These are phyloP conservation scores for Pyrgus malvae DNA, from an alignment of 2,888 invertebrate species.

Conservation along the genomic window DNA sequence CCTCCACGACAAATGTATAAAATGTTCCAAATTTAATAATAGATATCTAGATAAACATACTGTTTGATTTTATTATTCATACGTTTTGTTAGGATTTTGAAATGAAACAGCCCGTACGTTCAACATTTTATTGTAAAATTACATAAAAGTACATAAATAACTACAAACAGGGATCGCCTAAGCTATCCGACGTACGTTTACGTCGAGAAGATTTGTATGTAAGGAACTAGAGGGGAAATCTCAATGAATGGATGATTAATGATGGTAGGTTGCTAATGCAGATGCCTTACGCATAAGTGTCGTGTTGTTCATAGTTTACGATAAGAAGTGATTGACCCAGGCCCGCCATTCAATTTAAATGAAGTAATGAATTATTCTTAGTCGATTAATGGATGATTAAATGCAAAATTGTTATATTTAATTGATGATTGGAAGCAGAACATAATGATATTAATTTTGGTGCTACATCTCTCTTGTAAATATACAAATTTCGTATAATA, in stretches of 20 bases:
- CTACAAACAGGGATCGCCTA: conserved; percentile 45
- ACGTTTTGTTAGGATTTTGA: conserved; percentile 19
- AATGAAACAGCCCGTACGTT: conserved; percentile 31
- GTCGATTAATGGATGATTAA: too few relatives aligned
- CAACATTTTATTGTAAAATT: conserved; percentile 71
- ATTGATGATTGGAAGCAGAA: neutral
- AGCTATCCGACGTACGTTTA: neutral
- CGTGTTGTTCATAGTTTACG: neutral
- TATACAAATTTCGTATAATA: neutral
- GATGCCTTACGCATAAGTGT: conserved; percentile 22
- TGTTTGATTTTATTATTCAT: conserved; percentile 25
- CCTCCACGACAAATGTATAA: conserved; percentile 40
- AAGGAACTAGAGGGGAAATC: conserved; percentile 30
- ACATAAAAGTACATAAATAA: conserved; percentile 52
- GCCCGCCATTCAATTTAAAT: neutral
- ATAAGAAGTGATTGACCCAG: conserved; percentile 5
- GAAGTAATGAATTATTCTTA: too few relatives aligned
- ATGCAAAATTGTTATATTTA: neutral
- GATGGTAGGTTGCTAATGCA: conserved; percentile 20
- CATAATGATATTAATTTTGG: neutral
- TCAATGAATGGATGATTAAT: conserved; percentile 17
- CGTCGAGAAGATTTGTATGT: neutral
- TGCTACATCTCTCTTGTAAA: neutral
- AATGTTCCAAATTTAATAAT: conserved; percentile 47
- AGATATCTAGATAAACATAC: conserved; percentile 22